Base-by-base conservation (phyloP, 2,797 vertebrate species). In the Falco biarmicus region DNA sequence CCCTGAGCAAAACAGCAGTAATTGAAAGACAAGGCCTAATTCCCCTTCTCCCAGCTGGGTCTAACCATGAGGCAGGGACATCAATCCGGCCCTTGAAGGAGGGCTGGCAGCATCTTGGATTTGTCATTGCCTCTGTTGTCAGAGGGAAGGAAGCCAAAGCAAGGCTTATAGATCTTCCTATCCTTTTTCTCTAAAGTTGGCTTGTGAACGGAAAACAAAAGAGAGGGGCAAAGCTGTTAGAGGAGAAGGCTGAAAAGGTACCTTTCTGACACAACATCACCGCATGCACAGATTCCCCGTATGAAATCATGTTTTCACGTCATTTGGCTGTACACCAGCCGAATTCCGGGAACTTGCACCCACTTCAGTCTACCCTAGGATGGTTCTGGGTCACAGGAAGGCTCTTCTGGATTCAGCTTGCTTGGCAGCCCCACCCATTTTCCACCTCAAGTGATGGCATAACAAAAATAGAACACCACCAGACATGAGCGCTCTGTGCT, bases 11-110 rank as follows among this genome's bases (percentile, higher is more conserved):
- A 97, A 97, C 95, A 96, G 84, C 84, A 73, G 91, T 94, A 96
- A 97, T 94, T 95, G 96, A 96, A 96, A 97, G 96, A 94, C 95
- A 97, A 95, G 96, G 64, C 91, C 92, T 96, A 94, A 91, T 96
- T 97, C 96, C 95, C 94, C 84, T 89, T 75, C 87, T 93, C 91
- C 92, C 96, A 96, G 95, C 96, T 89, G 95, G 95, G 96, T 87
- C 93, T 93, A 86, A 85, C 76, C 95, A 94, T 25, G 47, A 96
- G 91, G 84, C 91, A 91, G 95, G 92, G 91, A 94, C 95, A 96
- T 95, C 92, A 96, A 95, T 95, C 89, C 92, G 92, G 91, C 89
- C 89, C 96, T 96, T 94, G 92, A 95, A 94, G 90, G 93, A 91
- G 71, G 68, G 75, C 81, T 93, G 94, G 92, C 92, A 96, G 96